Percentiles rank a stretch among this genome's conserved stretches.
Evolutionary conservation across 2,797 vertebrate species (phyloP).

Genomic region (Scolopax rusticola): DNA sequence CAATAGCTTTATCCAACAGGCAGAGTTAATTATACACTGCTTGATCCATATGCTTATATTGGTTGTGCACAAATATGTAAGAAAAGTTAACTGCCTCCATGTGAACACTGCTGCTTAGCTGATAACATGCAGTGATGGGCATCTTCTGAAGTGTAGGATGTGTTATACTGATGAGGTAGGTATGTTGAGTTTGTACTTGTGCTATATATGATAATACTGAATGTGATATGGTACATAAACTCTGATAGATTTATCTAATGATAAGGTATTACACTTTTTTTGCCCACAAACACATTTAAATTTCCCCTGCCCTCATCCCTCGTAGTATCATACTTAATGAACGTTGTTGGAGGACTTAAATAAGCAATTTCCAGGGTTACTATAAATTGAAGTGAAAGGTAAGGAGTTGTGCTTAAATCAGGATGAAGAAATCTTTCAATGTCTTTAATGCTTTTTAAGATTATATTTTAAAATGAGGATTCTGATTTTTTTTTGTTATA

Average conservation of each 20-base stretch:
- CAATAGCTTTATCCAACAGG: rapidly evolving
- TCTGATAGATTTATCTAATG: not conserved
- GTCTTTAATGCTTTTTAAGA: not conserved
- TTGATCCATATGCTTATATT: rapidly evolving
- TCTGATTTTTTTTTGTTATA: not conserved
- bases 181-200: not conserved
- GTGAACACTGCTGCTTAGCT: not conserved
- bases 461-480: not conserved
- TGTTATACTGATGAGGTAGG: not conserved
- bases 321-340: not conserved
- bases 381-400: not conserved
- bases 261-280: not conserved
- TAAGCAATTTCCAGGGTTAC: not conserved
- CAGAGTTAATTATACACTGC: rapidly evolving
- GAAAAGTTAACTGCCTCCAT: rapidly evolving
- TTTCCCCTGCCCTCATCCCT: rapidly evolving
- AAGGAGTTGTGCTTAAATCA: not conserved
- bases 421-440: not conserved
- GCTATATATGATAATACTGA: not conserved
- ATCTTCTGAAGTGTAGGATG: not conserved
- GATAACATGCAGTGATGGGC: rapidly evolving
- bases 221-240: not conserved
- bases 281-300: rapidly evolving
- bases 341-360: rapidly evolving
- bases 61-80: not conserved